Conservation (phyloP, 2,797 vertebrate genomes). For the Diplodus sargus region DNA sequence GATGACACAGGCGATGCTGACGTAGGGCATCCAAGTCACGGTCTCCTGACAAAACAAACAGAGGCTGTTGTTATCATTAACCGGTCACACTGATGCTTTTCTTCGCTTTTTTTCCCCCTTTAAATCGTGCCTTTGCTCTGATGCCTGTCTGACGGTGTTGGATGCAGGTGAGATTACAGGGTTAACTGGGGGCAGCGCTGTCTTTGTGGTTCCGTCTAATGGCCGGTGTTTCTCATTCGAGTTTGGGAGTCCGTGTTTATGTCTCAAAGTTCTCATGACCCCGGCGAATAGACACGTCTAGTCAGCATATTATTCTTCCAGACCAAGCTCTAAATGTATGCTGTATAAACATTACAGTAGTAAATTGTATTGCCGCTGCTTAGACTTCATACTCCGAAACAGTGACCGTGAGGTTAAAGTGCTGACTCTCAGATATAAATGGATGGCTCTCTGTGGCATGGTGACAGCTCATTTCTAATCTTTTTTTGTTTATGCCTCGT, state of each 20-base stretch:
- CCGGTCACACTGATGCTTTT: neutral
- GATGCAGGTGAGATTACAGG: conserved; percentile 44
- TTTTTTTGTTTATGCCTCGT: neutral
- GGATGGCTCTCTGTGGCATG: neutral
- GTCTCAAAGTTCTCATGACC: conserved; percentile 26
- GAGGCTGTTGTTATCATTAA: conserved; percentile 39
- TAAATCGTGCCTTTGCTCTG: neutral
- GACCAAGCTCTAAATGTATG: conserved; percentile 14
- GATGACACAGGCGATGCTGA: conserved; percentile 92
- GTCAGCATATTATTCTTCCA: conserved; percentile 41
- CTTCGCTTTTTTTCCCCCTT: neutral
- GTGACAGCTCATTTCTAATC: neutral
- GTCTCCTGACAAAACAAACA: conserved; percentile 76
- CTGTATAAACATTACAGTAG: neutral
- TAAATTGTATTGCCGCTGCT: neutral
- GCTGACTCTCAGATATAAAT: conserved; percentile 10
- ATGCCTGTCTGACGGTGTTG: neutral
- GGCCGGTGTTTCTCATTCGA: conserved; percentile 5
- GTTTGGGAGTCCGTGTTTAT: conserved; percentile 20
- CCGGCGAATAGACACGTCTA: conserved; percentile 35
- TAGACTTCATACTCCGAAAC: neutral
- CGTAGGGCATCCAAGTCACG: conserved; percentile 90
- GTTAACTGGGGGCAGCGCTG: neutral
- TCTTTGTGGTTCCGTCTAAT: conserved; percentile 27
- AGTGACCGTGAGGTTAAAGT: neutral